Base-by-base conservation (phyloP, 2,797 vertebrate genomes). In the Parotocinclus haroldoi region DNA sequence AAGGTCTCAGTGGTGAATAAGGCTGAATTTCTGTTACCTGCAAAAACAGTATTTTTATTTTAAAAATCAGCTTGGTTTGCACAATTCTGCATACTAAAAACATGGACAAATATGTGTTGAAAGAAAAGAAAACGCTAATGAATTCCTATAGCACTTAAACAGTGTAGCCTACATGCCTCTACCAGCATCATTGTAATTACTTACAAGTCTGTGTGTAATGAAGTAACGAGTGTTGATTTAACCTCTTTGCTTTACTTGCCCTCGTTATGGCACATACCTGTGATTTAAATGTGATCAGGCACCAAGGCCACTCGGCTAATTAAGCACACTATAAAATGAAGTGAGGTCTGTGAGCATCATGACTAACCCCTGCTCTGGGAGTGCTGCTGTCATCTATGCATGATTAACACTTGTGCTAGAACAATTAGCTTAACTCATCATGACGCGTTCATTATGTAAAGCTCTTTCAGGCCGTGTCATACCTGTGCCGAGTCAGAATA, bases 331-430 rank as follows among this genome's bases (percentile, higher is more conserved):
- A 77, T 82, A 78, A 85, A 74, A 79, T 75, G 76, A 82, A 82
- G 80, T 76, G 81, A 87, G 79, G 82, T 56, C 49, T 45, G 58
- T 51, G 38, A 74, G 80, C 79, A 79, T 81, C 78, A 68, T 76
- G 49, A 9, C 36, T 50, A 79, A 69, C 69, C 76, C 72, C 71
- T 80, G 80, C 84, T 83, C 82, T 86, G 66, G 69, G 80, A 85
- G 81, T 80, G 80, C 69, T 65, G 51, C 81, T 75, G 73, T 79
- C 79, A 74, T 83, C 79, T 84, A 87, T 82, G 81, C 86, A 84
- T 87, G 85, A 87, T 87, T 89, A 88, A 85, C 83, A 87, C 76
- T 78, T 74, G 81, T 82, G 83, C 81, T 87, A 81, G 82, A 89
- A 86, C 83, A 87, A 87, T 88, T 86, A 88, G 80, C 76, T 79